Conservation (phyloP, 2,113 vertebrate species). For the Athene noctua region DNA sequence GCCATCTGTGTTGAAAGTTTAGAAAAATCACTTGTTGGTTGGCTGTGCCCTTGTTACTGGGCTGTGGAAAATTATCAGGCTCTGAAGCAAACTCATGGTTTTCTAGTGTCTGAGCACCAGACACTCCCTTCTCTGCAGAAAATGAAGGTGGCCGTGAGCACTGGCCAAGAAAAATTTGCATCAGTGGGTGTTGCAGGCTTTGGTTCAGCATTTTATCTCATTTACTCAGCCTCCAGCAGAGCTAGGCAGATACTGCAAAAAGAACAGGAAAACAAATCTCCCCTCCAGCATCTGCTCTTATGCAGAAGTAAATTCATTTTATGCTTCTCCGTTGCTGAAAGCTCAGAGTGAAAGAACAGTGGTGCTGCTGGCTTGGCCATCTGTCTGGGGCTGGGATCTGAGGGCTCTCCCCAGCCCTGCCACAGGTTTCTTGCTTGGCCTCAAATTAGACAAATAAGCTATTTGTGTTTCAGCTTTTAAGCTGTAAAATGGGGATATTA, state of each 20-base stretch:
- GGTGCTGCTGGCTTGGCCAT: conserved; percentile 23
- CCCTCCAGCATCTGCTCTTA: conserved; percentile 44
- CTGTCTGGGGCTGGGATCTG: not conserved
- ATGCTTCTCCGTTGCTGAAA: not conserved
- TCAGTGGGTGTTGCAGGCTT: conserved; percentile 44
- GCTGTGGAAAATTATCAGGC: not conserved
- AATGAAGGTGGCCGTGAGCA: conserved; percentile 19
- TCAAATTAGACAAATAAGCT: conserved; percentile 3
- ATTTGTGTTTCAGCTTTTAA: not conserved
- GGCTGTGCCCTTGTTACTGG: not conserved
- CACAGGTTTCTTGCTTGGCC: not conserved
- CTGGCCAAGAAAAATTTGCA: conserved; percentile 45
- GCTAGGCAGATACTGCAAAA: conserved; percentile 24
- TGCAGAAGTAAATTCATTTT: conserved; percentile 48
- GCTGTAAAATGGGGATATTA: not conserved
- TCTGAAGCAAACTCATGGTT: not conserved
- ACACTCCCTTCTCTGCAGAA: conserved; percentile 19
- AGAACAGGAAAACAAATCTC: conserved; percentile 39
- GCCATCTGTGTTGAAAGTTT: not conserved
- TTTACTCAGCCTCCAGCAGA: conserved; percentile 44
- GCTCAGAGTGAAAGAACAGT: conserved; percentile 6
- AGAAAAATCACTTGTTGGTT: not conserved
- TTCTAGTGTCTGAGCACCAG: not conserved
- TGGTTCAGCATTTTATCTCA: conserved; percentile 52
- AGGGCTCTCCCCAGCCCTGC: not conserved